These are phyloP conservation scores for Donacobius atricapilla DNA, from an alignment of 2,113 vertebrate genomes.

Conservation along the genomic window DNA sequence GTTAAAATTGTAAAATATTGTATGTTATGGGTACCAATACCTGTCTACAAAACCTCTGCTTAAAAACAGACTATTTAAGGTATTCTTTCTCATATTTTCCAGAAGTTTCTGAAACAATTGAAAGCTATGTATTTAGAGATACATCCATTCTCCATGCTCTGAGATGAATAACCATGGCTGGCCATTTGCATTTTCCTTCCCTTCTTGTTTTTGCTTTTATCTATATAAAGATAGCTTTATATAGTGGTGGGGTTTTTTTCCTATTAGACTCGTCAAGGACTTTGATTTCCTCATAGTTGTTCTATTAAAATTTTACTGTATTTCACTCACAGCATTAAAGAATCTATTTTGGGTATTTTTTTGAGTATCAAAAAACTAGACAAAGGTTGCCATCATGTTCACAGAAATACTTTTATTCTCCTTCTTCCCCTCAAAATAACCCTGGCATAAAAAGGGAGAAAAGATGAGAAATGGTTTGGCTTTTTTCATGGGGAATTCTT, in stretches of 20 bases:
- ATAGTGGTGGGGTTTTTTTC: neutral
- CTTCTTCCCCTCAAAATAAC: constrained; percentile 33
- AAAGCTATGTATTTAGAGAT: neutral
- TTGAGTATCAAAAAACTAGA: neutral
- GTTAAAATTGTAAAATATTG: neutral
- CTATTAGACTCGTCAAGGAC: neutral
- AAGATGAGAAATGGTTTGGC: constrained; percentile 16
- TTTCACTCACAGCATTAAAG: constrained; percentile 10
- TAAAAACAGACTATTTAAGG: neutral
- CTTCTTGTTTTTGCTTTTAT: neutral
- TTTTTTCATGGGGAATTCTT: constrained; percentile 45
- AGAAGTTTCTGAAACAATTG: neutral
- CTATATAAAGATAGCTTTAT: neutral
- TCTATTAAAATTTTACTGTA: constrained; percentile 19
- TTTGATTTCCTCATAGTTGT: constrained; percentile 19
- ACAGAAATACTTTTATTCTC: constrained; percentile 10
- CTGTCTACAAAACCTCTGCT: neutral
- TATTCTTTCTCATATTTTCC: neutral
- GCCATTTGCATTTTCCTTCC: neutral
- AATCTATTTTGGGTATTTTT: neutral
- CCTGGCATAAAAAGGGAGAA: constrained; percentile 11
- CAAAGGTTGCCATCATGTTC: constrained; percentile 22
- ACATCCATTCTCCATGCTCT: neutral
- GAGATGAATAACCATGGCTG: neutral
- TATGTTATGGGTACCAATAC: neutral